Base-by-base conservation (phyloP, 2,888 invertebrate genomes). In the Amblyjoppa proteus region DNA sequence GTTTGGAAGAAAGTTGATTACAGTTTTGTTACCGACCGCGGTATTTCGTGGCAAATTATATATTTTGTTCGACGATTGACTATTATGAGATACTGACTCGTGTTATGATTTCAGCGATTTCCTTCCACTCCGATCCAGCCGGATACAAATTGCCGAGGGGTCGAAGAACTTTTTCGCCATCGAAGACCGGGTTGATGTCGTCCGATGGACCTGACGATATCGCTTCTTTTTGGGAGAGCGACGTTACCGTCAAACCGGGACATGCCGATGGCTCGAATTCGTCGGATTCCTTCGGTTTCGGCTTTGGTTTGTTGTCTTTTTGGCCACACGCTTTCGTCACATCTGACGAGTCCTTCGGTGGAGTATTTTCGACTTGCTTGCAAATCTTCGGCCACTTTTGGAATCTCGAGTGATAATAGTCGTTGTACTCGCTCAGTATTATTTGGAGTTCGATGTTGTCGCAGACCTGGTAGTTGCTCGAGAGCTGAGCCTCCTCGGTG, bases 371-470 rank as follows among this genome's bases (percentile, higher is more conserved):
- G 41, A 94, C 91, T 89, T 95, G 96, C 89, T 96, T 97, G 74
- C 97, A 96, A 88, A 99, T 96, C 94, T 96, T 97, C 0, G 99
- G 98, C 93, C 97, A 96, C 93, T 97, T 98, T 93, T 97, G 97
- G 94, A 98, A 99, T 91, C 97, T 96, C 64, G 97, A 95, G 90
- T 96, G 96, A 93, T 97, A 98, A 94, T 97, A 99, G 87, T 97
- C 97, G 91, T 97, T 97, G 94, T 97, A 99, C 91, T 99, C 98
- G 95, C 98, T 96, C 82, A 99, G 94, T 88, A 99, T 97, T 61
- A 97, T 97, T 87, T 97, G 97, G 91, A 99, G 94, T 93, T 98
- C 98, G 81, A 99, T 96, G 91, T 99, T 99, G 92, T 99, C 99
- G 94, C 99, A 99, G 53, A 98, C 95, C 91, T 96, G 95, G 91